These are phyloP conservation scores for Hololepta plana DNA, from an alignment of 2,888 invertebrate species.

Conservation along the genomic window DNA sequence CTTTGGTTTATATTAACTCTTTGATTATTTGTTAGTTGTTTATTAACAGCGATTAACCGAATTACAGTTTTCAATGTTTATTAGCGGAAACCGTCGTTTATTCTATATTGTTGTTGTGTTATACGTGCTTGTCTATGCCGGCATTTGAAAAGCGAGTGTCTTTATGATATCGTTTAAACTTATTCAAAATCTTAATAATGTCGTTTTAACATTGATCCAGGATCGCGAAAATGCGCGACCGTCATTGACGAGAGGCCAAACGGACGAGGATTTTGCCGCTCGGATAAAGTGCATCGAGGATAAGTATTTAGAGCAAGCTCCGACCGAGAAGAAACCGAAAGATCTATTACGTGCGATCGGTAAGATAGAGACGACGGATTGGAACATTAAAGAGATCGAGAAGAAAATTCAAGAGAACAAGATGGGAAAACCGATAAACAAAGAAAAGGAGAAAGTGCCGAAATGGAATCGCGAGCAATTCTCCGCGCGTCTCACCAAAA, in stretches of 20 bases:
- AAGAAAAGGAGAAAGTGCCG: conserved; percentile 54
- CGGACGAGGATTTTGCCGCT: conserved; percentile 40
- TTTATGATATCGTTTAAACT: too few species aligned
- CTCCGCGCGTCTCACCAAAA: conserved; percentile 48
- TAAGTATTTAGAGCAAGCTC: conserved; percentile 41
- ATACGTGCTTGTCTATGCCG: conserved; percentile 2
- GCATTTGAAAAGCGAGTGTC: too few species aligned
- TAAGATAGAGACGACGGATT: conserved; percentile 74
- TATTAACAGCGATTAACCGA: neutral
- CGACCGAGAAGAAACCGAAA: conserved; percentile 60
- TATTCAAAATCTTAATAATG: too few species aligned
- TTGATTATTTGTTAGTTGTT: neutral
- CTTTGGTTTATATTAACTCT: too few species aligned
- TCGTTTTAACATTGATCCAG: conserved; percentile 15
- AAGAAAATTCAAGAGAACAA: conserved; percentile 70
- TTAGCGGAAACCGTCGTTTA: conserved; percentile 2
- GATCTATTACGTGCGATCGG: conserved; percentile 76
- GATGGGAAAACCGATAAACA: conserved; percentile 40
- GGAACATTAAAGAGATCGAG: conserved; percentile 83
- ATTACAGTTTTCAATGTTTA: conserved; percentile 2
- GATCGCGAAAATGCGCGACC: conserved; percentile 18
- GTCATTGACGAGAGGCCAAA: conserved; percentile 13
- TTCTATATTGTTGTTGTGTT: conserved; percentile 3
- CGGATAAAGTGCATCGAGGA: conserved; percentile 61
- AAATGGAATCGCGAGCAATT: conserved; percentile 82